Conservation (phyloP, 2,113 vertebrate species). For the Alligator sinensis region DNA sequence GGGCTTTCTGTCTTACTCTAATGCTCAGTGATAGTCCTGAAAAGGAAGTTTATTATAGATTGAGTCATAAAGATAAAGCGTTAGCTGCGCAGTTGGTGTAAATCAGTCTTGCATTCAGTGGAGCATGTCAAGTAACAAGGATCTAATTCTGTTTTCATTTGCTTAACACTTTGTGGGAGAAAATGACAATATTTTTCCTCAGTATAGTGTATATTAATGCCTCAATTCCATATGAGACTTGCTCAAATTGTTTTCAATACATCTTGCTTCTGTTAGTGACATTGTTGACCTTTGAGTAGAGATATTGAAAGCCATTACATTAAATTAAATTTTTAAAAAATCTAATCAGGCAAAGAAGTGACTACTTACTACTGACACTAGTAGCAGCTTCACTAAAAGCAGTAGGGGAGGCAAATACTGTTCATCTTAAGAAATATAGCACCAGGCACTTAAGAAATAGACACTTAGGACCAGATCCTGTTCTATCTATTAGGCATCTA, state of each 20-base stretch:
- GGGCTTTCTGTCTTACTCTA: not conserved
- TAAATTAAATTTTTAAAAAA: not conserved
- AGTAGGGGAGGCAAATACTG: not conserved
- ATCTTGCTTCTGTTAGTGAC: not conserved
- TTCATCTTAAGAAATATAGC: rapidly evolving
- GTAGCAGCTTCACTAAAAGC: not conserved
- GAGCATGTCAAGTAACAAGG: not conserved
- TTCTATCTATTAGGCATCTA: not conserved
- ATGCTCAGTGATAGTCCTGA: not conserved
- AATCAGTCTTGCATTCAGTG: not conserved
- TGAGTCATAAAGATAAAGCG: not conserved
- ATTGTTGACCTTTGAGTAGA: not conserved
- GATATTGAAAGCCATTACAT: rapidly evolving
- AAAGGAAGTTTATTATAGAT: slow-evolving; percentile 3
- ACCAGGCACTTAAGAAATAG: rapidly evolving
- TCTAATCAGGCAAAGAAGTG: not conserved
- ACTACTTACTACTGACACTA: not conserved
- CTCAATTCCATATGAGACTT: not conserved
- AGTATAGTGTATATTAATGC: not conserved
- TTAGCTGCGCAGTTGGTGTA: not conserved
- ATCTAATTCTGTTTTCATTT: not conserved
- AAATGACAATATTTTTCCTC: not conserved
- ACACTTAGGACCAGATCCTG: not conserved
- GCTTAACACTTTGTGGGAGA: not conserved
- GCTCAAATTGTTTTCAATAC: not conserved